Evolutionary conservation across 1,140 invertebrate species (phyloP).

Genomic region (Sarcophaga bullata): DNA sequence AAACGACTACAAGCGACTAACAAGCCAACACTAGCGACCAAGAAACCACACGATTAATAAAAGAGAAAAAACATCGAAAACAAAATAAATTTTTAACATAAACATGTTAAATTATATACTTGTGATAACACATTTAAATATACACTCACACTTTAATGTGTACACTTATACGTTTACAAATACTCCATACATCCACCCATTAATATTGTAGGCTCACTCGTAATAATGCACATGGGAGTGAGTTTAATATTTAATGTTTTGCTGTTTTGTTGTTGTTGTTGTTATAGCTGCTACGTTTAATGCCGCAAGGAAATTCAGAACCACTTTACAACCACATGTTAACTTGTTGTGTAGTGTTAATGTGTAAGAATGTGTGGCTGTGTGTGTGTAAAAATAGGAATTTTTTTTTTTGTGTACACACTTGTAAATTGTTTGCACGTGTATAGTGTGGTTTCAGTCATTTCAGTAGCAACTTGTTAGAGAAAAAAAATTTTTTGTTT

Average conservation of each 20-base stretch:
- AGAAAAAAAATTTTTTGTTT: neutral
- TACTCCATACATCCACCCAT: too few relatives aligned
- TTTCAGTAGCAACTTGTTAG: neutral
- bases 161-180: neutral
- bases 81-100: neutral
- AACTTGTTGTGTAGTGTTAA: constrained; percentile 15
- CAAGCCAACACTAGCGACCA: neutral
- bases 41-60: neutral
- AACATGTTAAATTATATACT: neutral
- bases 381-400: too few relatives aligned
- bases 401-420: neutral
- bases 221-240: constrained; percentile 5
- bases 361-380: neutral
- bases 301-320: neutral
- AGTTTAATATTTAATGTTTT: neutral
- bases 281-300: too few relatives aligned
- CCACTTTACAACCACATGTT: constrained; percentile 40
- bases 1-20: neutral
- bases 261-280: neutral
- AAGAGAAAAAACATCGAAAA: neutral
- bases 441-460: neutral
- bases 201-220: neutral
- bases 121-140: neutral
- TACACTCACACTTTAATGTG: too few relatives aligned
- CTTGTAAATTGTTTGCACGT: neutral